Base-by-base conservation (phyloP, 2,888 invertebrate genomes). In the Athripsodes cinereus region DNA sequence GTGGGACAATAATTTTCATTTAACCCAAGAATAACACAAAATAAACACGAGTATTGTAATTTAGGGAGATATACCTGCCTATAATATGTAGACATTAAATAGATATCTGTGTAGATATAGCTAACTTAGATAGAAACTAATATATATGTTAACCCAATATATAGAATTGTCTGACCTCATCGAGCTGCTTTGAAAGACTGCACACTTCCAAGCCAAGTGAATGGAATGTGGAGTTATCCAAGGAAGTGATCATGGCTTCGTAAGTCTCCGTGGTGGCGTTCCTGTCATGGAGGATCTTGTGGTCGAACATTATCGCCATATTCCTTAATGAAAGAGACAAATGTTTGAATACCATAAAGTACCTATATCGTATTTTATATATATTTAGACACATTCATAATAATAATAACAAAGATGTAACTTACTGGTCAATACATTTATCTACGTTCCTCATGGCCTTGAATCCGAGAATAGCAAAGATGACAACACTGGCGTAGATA, bases 401-500 rank as follows among this genome's bases (percentile, higher is more conserved):
- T 40, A 40, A 13, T 8, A 40, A 13, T 40, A 40, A 5, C 16
- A 3, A 48, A 18, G 21, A 48, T 3, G 21, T 46, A 61, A 78
- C 82, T 81, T 78, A 90, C 87, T 79, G 76, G 59, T 78, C 79
- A 65, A 91, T 81, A 72, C 96, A 96, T 66, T 86, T 86, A 69
- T 92, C 88, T 62, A 91, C 92, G 76, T 91, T 93, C 62, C 86
- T 85, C 69, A 85, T 90, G n/a, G 96, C 96, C 77, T 96, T 96
- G 81, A 94, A 96, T 55, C 96, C 96, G 22, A 96, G 83, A 65
- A 96, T 94, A 65, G 95, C 88, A 76, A 96, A 96, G 70, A 96
- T 94, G 67, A 96, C 96, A 60, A 94, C 86, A 62, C 93, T 93
- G 13, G 96, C 96, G 74, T 95, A 96, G 68, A 96, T 90, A 49